phyloP scores from a whole-genome alignment of 2,888 invertebrate species.

The Xanthorhoe designata region DNA sequence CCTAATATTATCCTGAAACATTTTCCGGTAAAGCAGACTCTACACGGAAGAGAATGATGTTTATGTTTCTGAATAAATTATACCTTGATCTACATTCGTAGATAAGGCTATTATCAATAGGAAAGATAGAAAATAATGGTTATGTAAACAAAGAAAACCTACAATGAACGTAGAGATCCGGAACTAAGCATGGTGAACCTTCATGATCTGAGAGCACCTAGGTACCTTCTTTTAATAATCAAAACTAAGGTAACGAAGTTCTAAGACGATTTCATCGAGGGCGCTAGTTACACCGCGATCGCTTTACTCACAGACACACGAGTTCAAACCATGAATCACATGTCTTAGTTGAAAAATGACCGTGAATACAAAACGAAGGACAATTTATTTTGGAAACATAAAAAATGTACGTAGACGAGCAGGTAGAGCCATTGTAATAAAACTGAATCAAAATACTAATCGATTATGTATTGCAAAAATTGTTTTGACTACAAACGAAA shows the following conservation, averaged over 20 bases:
- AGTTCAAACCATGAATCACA: not conserved
- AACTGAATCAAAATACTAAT: conserved; percentile 20
- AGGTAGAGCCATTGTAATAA: conserved; percentile 14
- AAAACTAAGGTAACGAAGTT: conserved; percentile 15
- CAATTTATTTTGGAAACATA: conserved; percentile 21
- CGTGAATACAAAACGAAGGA: conserved; percentile 1
- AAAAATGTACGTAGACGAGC: not conserved
- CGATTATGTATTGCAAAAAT: not conserved
- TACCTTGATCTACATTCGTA: not conserved
- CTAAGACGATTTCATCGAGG: too few species aligned
- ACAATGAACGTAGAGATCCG: conserved; percentile 9
- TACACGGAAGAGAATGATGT: not conserved
- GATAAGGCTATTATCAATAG: not conserved
- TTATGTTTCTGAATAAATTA: not conserved
- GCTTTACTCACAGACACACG: too few species aligned
- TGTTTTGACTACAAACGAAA: conserved; percentile 42
- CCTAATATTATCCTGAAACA: too few species aligned
- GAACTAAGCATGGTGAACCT: conserved; percentile 7
- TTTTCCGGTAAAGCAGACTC: not conserved
- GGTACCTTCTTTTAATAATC: not conserved
- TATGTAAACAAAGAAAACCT: conserved; percentile 4
- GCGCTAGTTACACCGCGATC: too few species aligned
- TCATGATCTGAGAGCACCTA: conserved; percentile 5
- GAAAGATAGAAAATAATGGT: not conserved
- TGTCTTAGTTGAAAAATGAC: not conserved